Base-by-base conservation (phyloP, 2,113 vertebrate species). In the Notothenia coriiceps region DNA sequence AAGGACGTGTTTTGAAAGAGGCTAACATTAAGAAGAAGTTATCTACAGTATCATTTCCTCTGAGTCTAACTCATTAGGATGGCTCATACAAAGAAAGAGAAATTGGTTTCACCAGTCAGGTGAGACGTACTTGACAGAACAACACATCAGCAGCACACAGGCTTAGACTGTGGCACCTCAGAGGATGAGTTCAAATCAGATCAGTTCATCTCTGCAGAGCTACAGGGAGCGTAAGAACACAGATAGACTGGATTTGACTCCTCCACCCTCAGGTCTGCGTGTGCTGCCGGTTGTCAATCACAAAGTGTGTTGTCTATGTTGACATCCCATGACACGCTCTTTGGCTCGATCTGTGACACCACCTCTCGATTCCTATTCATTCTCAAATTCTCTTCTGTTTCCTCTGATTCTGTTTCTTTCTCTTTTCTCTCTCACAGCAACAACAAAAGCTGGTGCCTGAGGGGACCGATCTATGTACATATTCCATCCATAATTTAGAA, bases 401-500 rank as follows among this genome's bases (percentile, higher is more conserved):
- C 66, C 50, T 54, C 50, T 68, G 22, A 65, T 56, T 65, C 62
- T 77, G 35, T 76, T 69, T 74, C 25, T 69, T 52, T 78, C 65
- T 66, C 20, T 43, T 74, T 62, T 55, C 29, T 81, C 56, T 59
- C 46, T 83, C 66, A 44, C 47, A 74, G 60, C 46, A 78, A 60
- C 83, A 84, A 80, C 25, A 77, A 89, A 89, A 85, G 61, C 63
- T 54, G 44, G 29, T 59, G 84, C 75, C 83, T 25, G 43, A 68
- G 73, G 80, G 59, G 57, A 40, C 65, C 20, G 50, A 77, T 82
- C 72, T 83, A 66, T 88, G 82, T 82, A 89, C 85, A 90, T 84
- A 90, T 72, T 44, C 51, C 86, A 91, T 92, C 63, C 70, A 91
- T 90, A 87, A 89, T 91, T 88, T 62, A 91, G 70, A 77, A 12